A percentile compares a stretch with the other conserved stretches of the same genome.
Evolutionary conservation across 2,888 invertebrate species (phyloP).

Genomic region (Drosophila mercatorum): DNA sequence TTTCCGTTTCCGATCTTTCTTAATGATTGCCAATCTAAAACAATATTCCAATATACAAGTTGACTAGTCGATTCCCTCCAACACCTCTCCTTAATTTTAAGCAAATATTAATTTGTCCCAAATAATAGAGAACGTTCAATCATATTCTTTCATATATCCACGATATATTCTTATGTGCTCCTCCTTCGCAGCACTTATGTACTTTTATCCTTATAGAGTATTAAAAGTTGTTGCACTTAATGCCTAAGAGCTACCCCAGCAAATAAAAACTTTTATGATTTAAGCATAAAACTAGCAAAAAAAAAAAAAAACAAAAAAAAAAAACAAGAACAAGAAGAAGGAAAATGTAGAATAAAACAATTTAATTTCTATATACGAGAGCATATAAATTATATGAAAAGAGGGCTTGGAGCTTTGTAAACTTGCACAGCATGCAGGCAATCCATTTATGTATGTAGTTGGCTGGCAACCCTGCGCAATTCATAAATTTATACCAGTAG

Average conservation of each 20-base stretch:
- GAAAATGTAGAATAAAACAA: constrained; percentile 49
- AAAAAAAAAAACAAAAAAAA: neutral
- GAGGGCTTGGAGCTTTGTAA: constrained; percentile 67
- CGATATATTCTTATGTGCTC: too few species aligned
- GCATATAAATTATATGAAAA: constrained; percentile 63
- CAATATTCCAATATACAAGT: too few species aligned
- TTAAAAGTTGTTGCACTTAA: constrained; percentile 38
- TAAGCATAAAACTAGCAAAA: constrained; percentile 38
- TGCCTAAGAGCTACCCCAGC: constrained; percentile 33
- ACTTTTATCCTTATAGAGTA: constrained; percentile 5
- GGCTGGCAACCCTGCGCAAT: constrained; percentile 57
- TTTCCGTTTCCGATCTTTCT: too few species aligned
- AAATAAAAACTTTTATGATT: constrained; percentile 54
- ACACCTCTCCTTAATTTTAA: neutral
- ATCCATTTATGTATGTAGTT: constrained; percentile 40
- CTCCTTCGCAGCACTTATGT: neutral
- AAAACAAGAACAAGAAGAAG: neutral
- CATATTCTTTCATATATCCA: neutral
- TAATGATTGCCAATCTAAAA: too few species aligned
- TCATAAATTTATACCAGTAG: constrained; percentile 55
- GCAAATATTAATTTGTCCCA: neutral
- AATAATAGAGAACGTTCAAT: neutral
- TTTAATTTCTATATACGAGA: constrained; percentile 54
- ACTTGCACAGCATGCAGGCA: constrained; percentile 63
- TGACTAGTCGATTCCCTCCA: too few species aligned